Percentiles rank a stretch among this genome's conserved stretches.
Evolutionary conservation across 2,888 invertebrate genomes (phyloP).

Genomic region (Ophion ventricosus): DNA sequence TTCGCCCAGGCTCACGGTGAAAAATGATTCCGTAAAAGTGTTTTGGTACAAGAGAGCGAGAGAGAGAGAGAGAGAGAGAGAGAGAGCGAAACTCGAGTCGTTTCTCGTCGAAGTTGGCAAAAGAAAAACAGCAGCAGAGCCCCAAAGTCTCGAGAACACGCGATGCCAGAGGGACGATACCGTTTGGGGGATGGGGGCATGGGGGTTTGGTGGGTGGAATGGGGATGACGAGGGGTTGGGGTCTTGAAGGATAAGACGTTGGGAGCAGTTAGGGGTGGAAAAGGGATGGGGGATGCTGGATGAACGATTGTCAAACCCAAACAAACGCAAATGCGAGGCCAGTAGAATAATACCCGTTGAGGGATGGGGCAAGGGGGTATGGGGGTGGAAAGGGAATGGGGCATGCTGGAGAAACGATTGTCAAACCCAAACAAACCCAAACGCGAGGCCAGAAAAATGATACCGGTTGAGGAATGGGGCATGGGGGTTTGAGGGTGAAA

Average conservation of each 20-base stretch:
- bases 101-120: constrained; percentile 51
- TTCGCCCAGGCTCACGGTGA: constrained; percentile 38
- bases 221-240: background rate
- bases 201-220: background rate
- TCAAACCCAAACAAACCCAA: too few relatives aligned
- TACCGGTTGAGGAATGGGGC: background rate
- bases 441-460: too few relatives aligned
- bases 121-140: constrained; percentile 50
- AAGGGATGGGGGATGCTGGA: too few relatives aligned
- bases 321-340: too few relatives aligned
- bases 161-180: constrained; percentile 17
- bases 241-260: too few relatives aligned
- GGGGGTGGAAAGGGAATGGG: too few relatives aligned
- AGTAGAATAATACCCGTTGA: too few relatives aligned
- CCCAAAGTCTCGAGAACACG: constrained; percentile 28
- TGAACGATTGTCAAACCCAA: too few relatives aligned
- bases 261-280: background rate
- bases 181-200: background rate
- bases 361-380: too few relatives aligned
- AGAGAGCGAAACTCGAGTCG: constrained; percentile 59
- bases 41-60: constrained; percentile 55
- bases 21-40: constrained; percentile 62
- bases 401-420: too few relatives aligned
- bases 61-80: too few relatives aligned
- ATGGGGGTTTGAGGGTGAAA: background rate